Conservation (phyloP, 2,888 invertebrate genomes). For the Pristionchus entomophagus region DNA sequence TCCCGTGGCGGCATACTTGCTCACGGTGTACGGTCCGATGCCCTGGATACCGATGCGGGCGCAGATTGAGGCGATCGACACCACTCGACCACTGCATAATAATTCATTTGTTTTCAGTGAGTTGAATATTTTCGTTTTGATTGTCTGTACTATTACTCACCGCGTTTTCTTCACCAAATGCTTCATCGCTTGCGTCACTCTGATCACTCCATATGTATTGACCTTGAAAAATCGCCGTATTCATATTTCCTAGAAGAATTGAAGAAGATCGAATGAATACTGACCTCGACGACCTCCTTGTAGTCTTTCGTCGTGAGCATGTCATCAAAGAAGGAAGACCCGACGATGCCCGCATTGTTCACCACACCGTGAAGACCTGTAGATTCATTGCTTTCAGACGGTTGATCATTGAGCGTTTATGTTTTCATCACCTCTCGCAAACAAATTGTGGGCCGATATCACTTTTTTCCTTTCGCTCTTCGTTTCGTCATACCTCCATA, state of each 20-base stretch:
- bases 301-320: constrained; percentile 75
- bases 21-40: constrained; percentile 69
- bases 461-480: too few relatives aligned
- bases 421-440: too few relatives aligned
- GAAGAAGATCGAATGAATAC: too few relatives aligned
- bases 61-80: constrained; percentile 19
- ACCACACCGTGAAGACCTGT: constrained; percentile 71
- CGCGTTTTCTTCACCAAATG: constrained; percentile 66
- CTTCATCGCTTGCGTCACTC: constrained; percentile 68
- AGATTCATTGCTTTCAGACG: not conserved
- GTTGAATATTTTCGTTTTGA: not conserved
- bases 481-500: constrained; percentile 62
- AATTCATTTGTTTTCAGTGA: too few relatives aligned
- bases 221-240: too few relatives aligned
- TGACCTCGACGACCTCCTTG: constrained; percentile 24
- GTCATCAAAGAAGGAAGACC: constrained; percentile 73
- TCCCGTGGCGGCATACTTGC: constrained; percentile 71
- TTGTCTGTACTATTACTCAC: constrained; percentile 51
- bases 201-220: constrained; percentile 76
- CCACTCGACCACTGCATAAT: constrained; percentile 10
- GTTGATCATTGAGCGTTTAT: too few relatives aligned
- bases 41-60: constrained; percentile 50
- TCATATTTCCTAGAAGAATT: not conserved
- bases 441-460: too few relatives aligned
- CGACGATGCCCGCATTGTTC: constrained; percentile 74